A percentile compares a stretch with the other conserved stretches of the same genome.
phyloP scores from a whole-genome alignment of 1,140 invertebrate species.

The Trachelipus rathkii region DNA sequence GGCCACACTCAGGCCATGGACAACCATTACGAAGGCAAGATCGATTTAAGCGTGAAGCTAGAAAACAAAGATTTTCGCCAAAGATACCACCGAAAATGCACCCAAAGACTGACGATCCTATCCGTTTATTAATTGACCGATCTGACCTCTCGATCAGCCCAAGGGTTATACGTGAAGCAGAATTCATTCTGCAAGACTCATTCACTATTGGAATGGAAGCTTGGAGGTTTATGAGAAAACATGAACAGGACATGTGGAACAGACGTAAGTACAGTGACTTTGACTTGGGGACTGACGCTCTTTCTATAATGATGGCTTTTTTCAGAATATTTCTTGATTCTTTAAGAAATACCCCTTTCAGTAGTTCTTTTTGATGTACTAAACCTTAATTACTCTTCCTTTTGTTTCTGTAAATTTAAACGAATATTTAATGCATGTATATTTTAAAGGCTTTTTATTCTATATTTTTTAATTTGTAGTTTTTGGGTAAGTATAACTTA shows the following conservation, averaged over 20 bases:
- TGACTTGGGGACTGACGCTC: not conserved
- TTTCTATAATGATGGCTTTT: not conserved
- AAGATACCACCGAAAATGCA: not conserved
- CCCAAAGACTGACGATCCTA: slow-evolving; percentile 33
- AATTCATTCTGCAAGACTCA: slow-evolving; percentile 40
- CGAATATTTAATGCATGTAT: too few species aligned
- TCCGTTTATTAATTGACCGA: slow-evolving; percentile 37
- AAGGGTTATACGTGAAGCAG: slow-evolving; percentile 36
- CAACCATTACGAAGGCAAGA: not conserved
- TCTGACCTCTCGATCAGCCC: slow-evolving; percentile 32
- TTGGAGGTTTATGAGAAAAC: slow-evolving; percentile 36
- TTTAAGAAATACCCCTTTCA: too few species aligned
- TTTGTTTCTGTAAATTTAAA: too few species aligned
- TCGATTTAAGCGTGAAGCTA: slow-evolving; percentile 1
- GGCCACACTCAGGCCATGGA: slow-evolving; percentile 5
- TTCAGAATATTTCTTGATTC: too few species aligned
- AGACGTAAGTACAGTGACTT: slow-evolving; percentile 36
- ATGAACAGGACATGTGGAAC: slow-evolving; percentile 35
- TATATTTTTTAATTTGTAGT: too few species aligned
- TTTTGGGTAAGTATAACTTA: too few species aligned
- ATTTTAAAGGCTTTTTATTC: too few species aligned
- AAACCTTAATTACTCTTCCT: too few species aligned
- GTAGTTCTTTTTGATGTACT: too few species aligned
- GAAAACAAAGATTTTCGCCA: not conserved
- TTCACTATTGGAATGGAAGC: slow-evolving; percentile 40